A percentile compares a stretch with the other conserved stretches of the same genome.
Conservation (phyloP, 2,888 invertebrate species). For the Spialia ferax region DNA sequence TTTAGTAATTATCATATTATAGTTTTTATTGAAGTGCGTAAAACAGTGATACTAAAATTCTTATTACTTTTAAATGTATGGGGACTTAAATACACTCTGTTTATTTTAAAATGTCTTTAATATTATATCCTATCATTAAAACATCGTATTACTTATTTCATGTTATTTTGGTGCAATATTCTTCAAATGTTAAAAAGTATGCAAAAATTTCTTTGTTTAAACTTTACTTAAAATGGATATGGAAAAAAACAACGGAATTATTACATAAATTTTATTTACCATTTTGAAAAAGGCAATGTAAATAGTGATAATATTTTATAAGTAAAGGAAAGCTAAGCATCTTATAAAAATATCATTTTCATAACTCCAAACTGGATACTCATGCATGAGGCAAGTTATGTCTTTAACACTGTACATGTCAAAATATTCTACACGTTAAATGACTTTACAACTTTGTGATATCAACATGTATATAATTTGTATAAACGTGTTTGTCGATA, state of each 20-base stretch:
- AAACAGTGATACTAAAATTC: slow-evolving; percentile 7
- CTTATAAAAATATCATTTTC: slow-evolving; percentile 83
- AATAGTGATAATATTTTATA: slow-evolving; percentile 80
- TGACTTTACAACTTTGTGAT: slow-evolving; percentile 50
- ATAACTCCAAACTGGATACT: slow-evolving; percentile 70
- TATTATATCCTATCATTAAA: slow-evolving; percentile 32
- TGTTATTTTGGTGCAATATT: slow-evolving; percentile 10
- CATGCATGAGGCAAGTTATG: slow-evolving; percentile 69
- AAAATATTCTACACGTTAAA: slow-evolving; percentile 36
- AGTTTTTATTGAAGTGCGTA: slow-evolving; percentile 1
- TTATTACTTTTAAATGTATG: slow-evolving; percentile 43
- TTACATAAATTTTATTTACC: slow-evolving; percentile 83
- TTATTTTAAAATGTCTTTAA: slow-evolving; percentile 48
- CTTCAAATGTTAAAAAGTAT: neutral
- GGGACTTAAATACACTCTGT: slow-evolving; percentile 55
- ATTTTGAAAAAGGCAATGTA: slow-evolving; percentile 74
- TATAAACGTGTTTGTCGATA: slow-evolving; percentile 54
- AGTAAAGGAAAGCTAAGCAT: slow-evolving; percentile 84
- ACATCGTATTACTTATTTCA: neutral
- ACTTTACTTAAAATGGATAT: too few species aligned
- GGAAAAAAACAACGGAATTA: slow-evolving; percentile 54
- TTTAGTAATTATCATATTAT: slow-evolving; percentile 4
- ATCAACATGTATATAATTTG: slow-evolving; percentile 55
- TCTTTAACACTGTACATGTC: slow-evolving; percentile 51
- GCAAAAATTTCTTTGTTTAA: neutral